Evolutionary conservation across 1,140 invertebrate genomes (phyloP).

Genomic region (Drosophila jambulina): DNA sequence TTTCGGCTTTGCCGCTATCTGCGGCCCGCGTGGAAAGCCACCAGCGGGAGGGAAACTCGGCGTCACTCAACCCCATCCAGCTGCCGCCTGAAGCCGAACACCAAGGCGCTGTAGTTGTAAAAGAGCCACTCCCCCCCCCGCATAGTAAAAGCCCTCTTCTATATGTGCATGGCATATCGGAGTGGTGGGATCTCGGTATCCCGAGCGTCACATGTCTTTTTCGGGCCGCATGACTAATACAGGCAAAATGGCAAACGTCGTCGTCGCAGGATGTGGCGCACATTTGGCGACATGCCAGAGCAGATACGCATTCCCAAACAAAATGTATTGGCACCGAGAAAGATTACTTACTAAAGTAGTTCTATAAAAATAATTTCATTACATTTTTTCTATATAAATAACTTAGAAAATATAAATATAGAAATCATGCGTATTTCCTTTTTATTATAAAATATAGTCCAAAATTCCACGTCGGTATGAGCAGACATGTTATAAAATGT

Average conservation of each 20-base stretch:
- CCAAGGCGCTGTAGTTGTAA: conserved; percentile 46
- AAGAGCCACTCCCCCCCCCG: conserved; percentile 22
- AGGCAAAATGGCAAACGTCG: conserved; percentile 70
- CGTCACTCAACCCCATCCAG: conserved; percentile 12
- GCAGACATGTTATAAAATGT: too few relatives aligned
- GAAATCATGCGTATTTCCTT: neutral
- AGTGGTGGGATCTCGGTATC: conserved; percentile 21
- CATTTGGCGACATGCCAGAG: conserved; percentile 77
- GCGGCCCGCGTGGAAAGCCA: conserved; percentile 21
- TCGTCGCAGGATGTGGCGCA: conserved; percentile 59
- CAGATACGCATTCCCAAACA: conserved; percentile 65
- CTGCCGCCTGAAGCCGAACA: conserved; percentile 1
- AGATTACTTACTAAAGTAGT: neutral
- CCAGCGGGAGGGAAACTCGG: neutral
- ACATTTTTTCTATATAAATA: neutral
- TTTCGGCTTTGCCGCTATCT: conserved; percentile 62
- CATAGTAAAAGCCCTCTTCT: conserved; percentile 48
- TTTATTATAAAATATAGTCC: neutral
- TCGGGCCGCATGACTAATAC: conserved; percentile 79
- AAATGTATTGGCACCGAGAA: conserved; percentile 20
- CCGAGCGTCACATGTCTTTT: conserved; percentile 78
- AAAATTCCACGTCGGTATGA: too few relatives aligned
- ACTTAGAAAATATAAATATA: neutral
- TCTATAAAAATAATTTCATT: too few relatives aligned
- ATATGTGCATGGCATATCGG: conserved; percentile 1